Conservation (phyloP, 2,113 vertebrate genomes). For the Oplegnathus fasciatus region DNA sequence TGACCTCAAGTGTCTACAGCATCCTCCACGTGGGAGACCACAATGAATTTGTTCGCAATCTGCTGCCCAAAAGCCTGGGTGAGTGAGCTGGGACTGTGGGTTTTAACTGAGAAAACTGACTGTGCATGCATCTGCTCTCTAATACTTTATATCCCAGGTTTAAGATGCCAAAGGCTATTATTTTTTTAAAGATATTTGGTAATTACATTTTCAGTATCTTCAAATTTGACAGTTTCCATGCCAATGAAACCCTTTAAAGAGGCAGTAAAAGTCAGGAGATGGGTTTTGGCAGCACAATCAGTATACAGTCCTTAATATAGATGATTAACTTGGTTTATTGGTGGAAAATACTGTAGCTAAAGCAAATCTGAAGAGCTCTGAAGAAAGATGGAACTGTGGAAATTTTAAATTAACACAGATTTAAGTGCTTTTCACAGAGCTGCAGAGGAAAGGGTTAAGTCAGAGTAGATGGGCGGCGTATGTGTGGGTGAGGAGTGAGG, state of each 20-base stretch:
- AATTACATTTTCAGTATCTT: constrained; percentile 34
- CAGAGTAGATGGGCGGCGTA: not conserved
- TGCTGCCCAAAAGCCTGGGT: constrained; percentile 95
- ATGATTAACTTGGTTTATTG: constrained; percentile 38
- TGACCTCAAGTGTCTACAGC: constrained; percentile 97
- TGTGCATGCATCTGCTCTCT: not conserved
- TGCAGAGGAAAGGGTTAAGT: not conserved
- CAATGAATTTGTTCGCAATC: constrained; percentile 94
- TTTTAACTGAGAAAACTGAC: not conserved
- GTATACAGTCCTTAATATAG: constrained; percentile 4
- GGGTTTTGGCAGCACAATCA: constrained; percentile 22
- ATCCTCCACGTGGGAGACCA: constrained; percentile 97
- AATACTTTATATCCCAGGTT: not conserved
- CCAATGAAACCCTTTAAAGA: constrained; percentile 27
- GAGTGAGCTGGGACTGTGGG: constrained; percentile 37
- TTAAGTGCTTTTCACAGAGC: constrained; percentile 4
- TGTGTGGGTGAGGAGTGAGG: constrained; percentile 32
- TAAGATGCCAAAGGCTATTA: not conserved
- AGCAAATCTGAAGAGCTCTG: not conserved
- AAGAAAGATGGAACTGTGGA: constrained; percentile 12
- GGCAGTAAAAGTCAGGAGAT: constrained; percentile 9
- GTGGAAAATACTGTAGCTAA: constrained; percentile 3
- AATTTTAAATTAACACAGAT: constrained; percentile 1
- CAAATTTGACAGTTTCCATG: constrained; percentile 36
- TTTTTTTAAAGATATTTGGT: constrained; percentile 25